Base-by-base conservation (phyloP, 2,888 invertebrate genomes). In the Clanis bilineata region DNA sequence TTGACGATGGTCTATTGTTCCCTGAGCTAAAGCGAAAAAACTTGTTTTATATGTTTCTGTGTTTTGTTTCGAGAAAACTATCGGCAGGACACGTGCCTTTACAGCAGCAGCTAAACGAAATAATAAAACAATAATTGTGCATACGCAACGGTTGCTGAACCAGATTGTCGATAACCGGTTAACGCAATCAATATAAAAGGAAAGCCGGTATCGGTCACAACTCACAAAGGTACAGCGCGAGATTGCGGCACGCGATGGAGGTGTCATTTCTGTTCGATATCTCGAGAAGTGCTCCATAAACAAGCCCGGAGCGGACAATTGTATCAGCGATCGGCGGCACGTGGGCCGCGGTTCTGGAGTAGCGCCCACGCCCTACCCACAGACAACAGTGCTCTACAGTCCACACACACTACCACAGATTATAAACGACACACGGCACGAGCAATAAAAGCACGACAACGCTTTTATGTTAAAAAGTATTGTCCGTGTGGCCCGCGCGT, bases 331-430 rank as follows among this genome's bases (percentile, higher is more conserved):
- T 87, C 90, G 70, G 67, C 63, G 80, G 84, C 86, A 86, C 85
- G 88, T 86, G 88, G 88, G 89, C 83, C 63, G 81, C 76, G 76
- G 79, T 84, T 86, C 85, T 88, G 87, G 88, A 87, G 89, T 84
- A 88, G 86, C 90, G 82, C 91, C 91, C 88, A 91, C 91, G 86
- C 82, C 67, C 76, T 59, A 73, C 79, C 77, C 71, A 74, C 79
- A 71, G 72, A 58, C 67, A 62, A n/a, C n/a, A n/a, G 74, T 58
- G 64, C 66, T 67, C 72, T 47, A n/a, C n/a, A n/a, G n/a, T n/a
- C n/a, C 61, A 72, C 72, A 76, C 73, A 73, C 74, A 70, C 71
- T 88, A 87, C 81, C 80, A 82, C 77, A 84, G 80, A 83, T 84
- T 84, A 82, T 82, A 86, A 83, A 86, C 74, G 76, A 74, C 74